Base-by-base conservation (phyloP, 2,113 vertebrate genomes). In the Pelmatolapia mariae region DNA sequence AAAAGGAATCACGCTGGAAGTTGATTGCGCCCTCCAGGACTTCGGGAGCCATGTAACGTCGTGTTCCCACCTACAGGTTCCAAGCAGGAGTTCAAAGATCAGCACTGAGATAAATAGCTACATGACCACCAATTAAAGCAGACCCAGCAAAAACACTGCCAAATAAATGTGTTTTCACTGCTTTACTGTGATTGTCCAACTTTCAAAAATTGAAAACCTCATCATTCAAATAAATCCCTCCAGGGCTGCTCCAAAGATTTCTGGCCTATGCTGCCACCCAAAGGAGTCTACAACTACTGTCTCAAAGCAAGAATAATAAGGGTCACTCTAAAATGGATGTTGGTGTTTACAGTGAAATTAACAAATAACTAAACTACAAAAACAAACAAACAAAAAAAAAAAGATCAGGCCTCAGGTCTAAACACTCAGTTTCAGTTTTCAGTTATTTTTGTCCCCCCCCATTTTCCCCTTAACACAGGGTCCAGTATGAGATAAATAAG, bases 11-110 rank as follows among this genome's bases (percentile, higher is more conserved):
- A n/a, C 99, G 96, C 90, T 99, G 98, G 96, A 99, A 99, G 97
- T 99, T 99, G 84, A 99, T 99, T 87, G 98, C 99, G 12, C 98
- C 99, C 95, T 99, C 99, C 59, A 99, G 97, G n/a, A 99, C 99
- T 91, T 99, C 99, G 0, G 98, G 99, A 87, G 98, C 99, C 99
- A 99, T 99, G 93, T 99, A 99, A 82, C 99, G 97, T 82, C 98
- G 97, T 0, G 95, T 99, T 53, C 99, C 98, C 86, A 99, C 99
- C 98, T 99, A 66, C 22, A 78, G 19, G 50, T 54, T 36, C 6
- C 43, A 29, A 84, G 4, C 4, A 8, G 63, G 15, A 33, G 19
- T 61, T 68, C 81, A 81, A 52, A 81, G 54, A 76, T 61, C 31
- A 53, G 66, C 6, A 19, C 8, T 4, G 29, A 29, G 11, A 38